Evolutionary conservation across 35 echinoderm and acorn worm species (phyloP), one percentile per base, ranked within the genome.

Genomic region (Strongylocentrotus purpuratus): DNA sequence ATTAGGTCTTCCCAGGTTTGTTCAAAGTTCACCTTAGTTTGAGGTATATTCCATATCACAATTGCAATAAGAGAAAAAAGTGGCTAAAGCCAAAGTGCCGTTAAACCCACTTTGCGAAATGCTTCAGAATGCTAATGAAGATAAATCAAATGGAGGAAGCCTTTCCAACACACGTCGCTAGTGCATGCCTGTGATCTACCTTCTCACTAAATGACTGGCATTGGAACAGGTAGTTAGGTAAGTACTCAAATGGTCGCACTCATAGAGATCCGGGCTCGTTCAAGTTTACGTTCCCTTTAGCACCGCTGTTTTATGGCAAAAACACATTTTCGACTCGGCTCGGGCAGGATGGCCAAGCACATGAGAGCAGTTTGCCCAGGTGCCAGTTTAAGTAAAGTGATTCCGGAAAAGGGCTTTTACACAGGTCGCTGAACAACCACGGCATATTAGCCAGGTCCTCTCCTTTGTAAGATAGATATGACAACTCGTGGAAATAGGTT

Each of bases 241-340:
- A 28, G 65, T 78, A 22, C 65, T n/a, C 65, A 7, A 28, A 28
- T 78, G 65, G 65, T 28, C 65, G 65, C 65, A 28, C 65, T n/a
- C 22, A 4, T 6, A 28, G 22, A n/a, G 17, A 9, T 28, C 4
- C 65, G 4, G 22, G 65, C 65, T 78, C 22, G 65, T 78, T 78
- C 65, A 78, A 78, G 65, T 78, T 78, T 78, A 78, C 65, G 65
- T 78, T 78, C 65, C 20, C 65, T 78, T 78, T 78, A 78, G 22
- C 65, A n/a, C 65, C 25, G 65, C 65, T 78, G 65, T 78, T 78
- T 78, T 78, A 78, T 78, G 20, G 65, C 22, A 78, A 78, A 78
- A 78, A 78, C 65, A 78, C 65, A n/a, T n/a, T 59, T 78, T 78
- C 22, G 20, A 25, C 28, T 78, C 65, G 5, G 4, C 28, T 78